These are phyloP conservation scores for Congeria kusceri DNA, from an alignment of 2,888 invertebrate genomes.

Conservation along the genomic window DNA sequence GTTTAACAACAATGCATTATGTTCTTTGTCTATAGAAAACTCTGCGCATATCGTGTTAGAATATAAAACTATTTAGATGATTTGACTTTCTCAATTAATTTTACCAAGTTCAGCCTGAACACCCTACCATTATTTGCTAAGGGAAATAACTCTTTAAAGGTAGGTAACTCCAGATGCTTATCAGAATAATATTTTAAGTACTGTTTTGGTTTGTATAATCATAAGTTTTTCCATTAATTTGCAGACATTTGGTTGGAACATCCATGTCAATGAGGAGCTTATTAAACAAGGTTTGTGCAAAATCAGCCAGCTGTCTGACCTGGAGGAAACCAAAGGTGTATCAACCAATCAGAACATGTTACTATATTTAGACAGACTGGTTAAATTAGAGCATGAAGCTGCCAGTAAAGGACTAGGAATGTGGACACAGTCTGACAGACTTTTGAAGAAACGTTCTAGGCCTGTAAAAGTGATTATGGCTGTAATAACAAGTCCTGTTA, in stretches of 20 bases:
- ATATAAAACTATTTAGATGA: too few relatives aligned
- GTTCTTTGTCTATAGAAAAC: too few relatives aligned
- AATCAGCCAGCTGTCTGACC: slow-evolving; percentile 12
- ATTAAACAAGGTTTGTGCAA: slow-evolving; percentile 42
- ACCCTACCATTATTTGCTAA: too few relatives aligned
- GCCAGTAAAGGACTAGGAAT: slow-evolving; percentile 39
- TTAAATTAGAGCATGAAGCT: slow-evolving; percentile 34
- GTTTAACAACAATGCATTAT: too few relatives aligned
- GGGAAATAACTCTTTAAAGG: too few relatives aligned
- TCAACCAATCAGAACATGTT: slow-evolving; percentile 32
- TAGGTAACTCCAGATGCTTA: too few relatives aligned
- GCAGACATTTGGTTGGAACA: slow-evolving; percentile 38
- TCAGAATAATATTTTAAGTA: too few relatives aligned
- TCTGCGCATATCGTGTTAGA: too few relatives aligned
- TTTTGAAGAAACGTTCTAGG: not conserved
- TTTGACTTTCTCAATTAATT: too few relatives aligned
- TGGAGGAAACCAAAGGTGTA: slow-evolving; percentile 7
- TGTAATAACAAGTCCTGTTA: slow-evolving; percentile 29
- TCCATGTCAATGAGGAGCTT: slow-evolving; percentile 39
- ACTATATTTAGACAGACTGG: slow-evolving; percentile 41
- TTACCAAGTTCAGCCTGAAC: too few relatives aligned
- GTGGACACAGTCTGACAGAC: slow-evolving; percentile 27
- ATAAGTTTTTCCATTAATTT: slow-evolving; percentile 18
- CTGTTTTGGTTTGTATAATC: too few relatives aligned
- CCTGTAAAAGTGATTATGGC: slow-evolving; percentile 15